These are phyloP conservation scores for Gasterosteus aculeatus DNA, from an alignment of 2,113 vertebrate species.

Conservation along the genomic window DNA sequence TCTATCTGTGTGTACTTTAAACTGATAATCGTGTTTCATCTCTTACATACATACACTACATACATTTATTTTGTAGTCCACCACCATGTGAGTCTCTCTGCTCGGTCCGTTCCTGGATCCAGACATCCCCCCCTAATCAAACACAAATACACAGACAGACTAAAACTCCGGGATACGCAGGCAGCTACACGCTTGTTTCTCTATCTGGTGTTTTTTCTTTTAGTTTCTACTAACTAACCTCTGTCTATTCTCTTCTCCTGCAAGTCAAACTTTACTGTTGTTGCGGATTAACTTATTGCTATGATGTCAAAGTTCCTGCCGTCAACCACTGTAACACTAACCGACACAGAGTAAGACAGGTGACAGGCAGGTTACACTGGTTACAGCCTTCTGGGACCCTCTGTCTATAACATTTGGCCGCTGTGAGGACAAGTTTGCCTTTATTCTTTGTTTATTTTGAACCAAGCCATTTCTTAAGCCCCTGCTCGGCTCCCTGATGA, in stretches of 20 bases:
- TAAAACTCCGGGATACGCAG: background rate
- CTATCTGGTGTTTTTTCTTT: background rate
- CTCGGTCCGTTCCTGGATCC: background rate
- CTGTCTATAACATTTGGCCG: constrained; percentile 58
- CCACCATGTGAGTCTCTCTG: background rate
- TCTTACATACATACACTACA: background rate
- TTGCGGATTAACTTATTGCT: background rate
- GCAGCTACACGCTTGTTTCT: background rate
- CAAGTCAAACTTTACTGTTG: background rate
- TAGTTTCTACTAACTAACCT: too few relatives aligned
- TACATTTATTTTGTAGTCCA: background rate
- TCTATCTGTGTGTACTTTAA: background rate
- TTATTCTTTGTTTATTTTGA: constrained; percentile 62
- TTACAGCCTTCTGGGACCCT: constrained; percentile 39
- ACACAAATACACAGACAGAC: constrained; percentile 5
- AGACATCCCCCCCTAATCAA: background rate
- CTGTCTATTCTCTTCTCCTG: background rate
- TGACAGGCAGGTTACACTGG: background rate
- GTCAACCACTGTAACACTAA: constrained; percentile 5
- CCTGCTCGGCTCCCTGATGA: too few relatives aligned
- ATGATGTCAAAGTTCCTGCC: background rate
- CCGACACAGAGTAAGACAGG: background rate
- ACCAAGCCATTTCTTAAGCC: too few relatives aligned
- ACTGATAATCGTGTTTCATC: background rate
- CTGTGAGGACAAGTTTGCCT: constrained; percentile 49